phyloP scores from a whole-genome alignment of 2,797 vertebrate genomes.

The Petrocephalus sullivani region DNA sequence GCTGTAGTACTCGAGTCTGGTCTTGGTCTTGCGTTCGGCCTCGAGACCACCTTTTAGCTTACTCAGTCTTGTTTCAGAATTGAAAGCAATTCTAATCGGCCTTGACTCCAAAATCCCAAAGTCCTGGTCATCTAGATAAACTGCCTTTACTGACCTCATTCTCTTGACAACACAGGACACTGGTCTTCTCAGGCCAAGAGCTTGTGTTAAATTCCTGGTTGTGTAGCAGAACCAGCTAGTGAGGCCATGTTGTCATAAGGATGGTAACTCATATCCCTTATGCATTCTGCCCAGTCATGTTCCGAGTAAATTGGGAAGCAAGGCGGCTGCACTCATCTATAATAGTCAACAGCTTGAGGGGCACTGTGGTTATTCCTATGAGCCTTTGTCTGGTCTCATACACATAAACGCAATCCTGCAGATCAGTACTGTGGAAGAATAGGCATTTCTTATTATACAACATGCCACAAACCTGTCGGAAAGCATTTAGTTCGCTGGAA shows the following conservation, averaged over 20 bases:
- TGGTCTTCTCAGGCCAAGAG: background rate
- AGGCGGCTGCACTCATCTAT: background rate
- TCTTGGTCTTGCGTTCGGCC: too few species aligned
- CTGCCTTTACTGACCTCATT: background rate
- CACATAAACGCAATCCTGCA: background rate
- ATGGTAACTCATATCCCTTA: background rate
- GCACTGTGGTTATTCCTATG: background rate
- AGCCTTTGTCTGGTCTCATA: background rate
- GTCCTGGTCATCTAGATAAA: background rate
- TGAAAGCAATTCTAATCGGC: too few species aligned
- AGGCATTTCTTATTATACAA: background rate
- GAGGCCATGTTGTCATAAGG: background rate
- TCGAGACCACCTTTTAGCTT: too few species aligned
- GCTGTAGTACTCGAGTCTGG: too few species aligned
- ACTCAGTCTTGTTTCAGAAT: too few species aligned
- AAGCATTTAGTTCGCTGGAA: background rate
- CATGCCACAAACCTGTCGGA: background rate
- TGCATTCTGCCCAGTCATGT: background rate
- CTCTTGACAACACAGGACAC: background rate
- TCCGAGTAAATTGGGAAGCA: background rate
- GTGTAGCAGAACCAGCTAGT: background rate
- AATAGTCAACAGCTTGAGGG: background rate
- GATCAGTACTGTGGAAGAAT: background rate
- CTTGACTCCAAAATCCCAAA: too few species aligned
- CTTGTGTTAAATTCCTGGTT: background rate